Base-by-base conservation (phyloP, 2,113 vertebrate genomes). In the Holacanthus passer region DNA sequence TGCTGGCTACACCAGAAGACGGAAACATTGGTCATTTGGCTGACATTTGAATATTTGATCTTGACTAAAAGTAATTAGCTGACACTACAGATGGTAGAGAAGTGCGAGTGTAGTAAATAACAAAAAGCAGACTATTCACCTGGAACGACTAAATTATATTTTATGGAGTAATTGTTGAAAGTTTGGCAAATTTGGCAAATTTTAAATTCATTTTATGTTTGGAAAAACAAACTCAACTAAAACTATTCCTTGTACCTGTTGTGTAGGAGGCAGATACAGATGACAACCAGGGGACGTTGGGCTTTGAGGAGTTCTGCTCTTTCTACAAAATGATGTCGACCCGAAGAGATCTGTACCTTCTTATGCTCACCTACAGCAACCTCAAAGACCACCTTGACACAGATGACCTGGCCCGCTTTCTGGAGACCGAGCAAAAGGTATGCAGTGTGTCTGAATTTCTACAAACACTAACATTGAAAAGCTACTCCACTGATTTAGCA, bases 241-340 rank as follows among this genome's bases (percentile, higher is more conserved):
- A 82, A 7, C 0, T 50, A 10, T 31, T 29, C 8, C 1, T 73
- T 53, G 7, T 79, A 0, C 45, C 35, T 1, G 19, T 22, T 56
- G 5, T 59, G 48, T 41, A 99, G 98, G 98, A 99, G 81, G 98
- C 98, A 0, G 98, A 99, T 83, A 99, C 98, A 0, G 98, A 99
- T n/a, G 97, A 97, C 65, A 96, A 96, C 83, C 98, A 98, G 93
- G 98, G 98, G 7, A 96, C 95, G 0, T 86, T 99, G 92, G 98
- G 91, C 89, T 99, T 99, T 0, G 98, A 99, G 24, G 98, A 99
- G 93, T 99, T 99, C 95, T 99, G 98, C 20, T 95, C 98, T 72
- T 99, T 99, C 93, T 99, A 99, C 91, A 99, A 99, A 95, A 97
- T 96, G 96, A 99, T 99, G 97, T 99, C 98, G 0, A 99, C 98